Evolutionary conservation across 2,113 vertebrate species (phyloP), one percentile per base, ranked within the genome.

Genomic region (Felis catus): DNA sequence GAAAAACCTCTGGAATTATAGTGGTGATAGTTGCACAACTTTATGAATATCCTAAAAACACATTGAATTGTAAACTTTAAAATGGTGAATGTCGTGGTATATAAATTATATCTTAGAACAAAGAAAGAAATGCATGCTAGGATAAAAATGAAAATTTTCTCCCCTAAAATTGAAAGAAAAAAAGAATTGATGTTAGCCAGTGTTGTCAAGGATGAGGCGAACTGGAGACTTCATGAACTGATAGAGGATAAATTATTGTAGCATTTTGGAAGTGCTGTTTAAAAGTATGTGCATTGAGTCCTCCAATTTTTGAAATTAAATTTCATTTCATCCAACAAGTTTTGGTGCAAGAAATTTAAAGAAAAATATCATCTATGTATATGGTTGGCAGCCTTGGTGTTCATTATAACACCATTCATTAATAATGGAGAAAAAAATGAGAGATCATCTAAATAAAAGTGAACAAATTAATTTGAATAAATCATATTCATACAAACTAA

Each of bases 81-180:
- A 94, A 61, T 29, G 23, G 16, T 71, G 63, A 48, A 5, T 87
- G 73, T 92, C 29, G 48, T 82, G 48, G 66, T 45, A 36, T 53
- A 8, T 90, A 55, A 80, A 73, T 81, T 91, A 45, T 25, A 45
- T 55, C n/a, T 80, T 89, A 65, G 53, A 78, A 92, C 84, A 89
- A 87, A 39, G 36, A 84, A 68, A 88, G 31, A 93, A 89, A 89
- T 80, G 10, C 12, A 45, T 73, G 15, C 21, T n/a, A n/a, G 81
- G 74, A 74, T 61, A 61, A 94, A 91, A 96, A 74, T 66, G 45
- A 79, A 71, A 81, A 15, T 36, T n/a, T 81, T 74, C 82, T 86
- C 7, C 45, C 65, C 25, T 85, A 79, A 91, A 51, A 27, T 51
- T 18, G 39, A 48, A 19, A 61, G 48, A 5, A 91, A 61, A 70